Conservation (phyloP, 2,888 invertebrate genomes). For the Strigamia crassipes region DNA sequence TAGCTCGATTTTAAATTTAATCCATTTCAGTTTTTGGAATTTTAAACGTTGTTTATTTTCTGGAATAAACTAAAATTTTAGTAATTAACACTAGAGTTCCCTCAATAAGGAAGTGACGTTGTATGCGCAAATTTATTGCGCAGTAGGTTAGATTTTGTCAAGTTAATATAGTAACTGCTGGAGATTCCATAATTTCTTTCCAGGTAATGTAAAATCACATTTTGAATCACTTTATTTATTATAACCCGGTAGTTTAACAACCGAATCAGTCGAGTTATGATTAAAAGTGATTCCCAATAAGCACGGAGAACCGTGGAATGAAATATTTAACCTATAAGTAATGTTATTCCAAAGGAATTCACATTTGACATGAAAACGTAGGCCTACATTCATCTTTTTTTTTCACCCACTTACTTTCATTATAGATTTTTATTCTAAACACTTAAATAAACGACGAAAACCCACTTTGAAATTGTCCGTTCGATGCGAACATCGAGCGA, state of each 20-base stretch:
- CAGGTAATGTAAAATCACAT: constrained; percentile 33
- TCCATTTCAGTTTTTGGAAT: neutral
- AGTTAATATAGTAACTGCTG: constrained; percentile 39
- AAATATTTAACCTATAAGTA: neutral
- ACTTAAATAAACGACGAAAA: neutral
- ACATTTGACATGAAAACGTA: constrained; percentile 28
- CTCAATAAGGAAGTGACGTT: neutral
- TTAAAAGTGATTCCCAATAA: neutral
- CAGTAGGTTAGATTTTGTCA: constrained; percentile 39
- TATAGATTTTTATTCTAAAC: neutral
- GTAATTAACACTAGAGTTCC: neutral
- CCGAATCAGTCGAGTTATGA: neutral
- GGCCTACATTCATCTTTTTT: constrained; percentile 32
- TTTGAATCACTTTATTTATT: neutral
- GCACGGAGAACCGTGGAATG: neutral
- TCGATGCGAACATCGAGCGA: neutral
- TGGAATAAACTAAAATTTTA: neutral
- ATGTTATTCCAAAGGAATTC: constrained; percentile 22
- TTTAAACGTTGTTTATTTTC: neutral
- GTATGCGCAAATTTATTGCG: constrained; percentile 41
- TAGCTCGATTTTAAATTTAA: neutral
- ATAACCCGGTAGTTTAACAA: neutral
- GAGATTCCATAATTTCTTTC: constrained; percentile 39
- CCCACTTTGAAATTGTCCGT: neutral
- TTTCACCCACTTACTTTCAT: neutral